Evolutionary conservation across 2,113 vertebrate genomes (phyloP).

Genomic region (Podocnemis expansa): DNA sequence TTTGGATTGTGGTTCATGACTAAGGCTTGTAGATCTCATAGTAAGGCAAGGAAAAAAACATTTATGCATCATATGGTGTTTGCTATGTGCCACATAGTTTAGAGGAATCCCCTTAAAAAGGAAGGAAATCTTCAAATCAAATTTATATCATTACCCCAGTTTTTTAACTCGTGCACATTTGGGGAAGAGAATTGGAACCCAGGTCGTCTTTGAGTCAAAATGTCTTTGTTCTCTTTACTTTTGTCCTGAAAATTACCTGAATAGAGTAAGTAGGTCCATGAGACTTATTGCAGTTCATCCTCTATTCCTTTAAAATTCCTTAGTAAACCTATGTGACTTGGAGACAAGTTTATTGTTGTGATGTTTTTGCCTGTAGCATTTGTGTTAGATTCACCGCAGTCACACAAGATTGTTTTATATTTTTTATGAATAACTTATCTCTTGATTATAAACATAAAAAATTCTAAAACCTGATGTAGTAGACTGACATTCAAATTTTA

Average conservation of each 20-base stretch:
- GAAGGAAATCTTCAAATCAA: neutral
- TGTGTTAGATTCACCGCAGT: no score
- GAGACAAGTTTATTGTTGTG: no score
- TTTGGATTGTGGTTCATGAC: neutral
- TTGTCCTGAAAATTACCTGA: slow-evolving; percentile 24
- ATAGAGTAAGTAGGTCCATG: neutral
- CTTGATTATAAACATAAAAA: no score
- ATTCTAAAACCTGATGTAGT: no score
- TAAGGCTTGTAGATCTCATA: no score
- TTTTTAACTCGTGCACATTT: neutral
- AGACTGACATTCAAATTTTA: no score
- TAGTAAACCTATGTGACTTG: neutral
- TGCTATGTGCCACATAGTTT: neutral
- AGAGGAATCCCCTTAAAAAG: neutral
- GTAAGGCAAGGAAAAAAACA: no score
- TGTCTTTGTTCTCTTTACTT: neutral
- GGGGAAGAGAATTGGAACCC: neutral
- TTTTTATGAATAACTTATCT: no score
- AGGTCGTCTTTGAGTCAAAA: neutral
- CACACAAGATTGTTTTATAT: no score
- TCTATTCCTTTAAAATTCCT: neutral
- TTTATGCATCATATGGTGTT: neutral
- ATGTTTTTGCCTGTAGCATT: no score
- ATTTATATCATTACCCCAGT: neutral
- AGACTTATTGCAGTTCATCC: neutral